A percentile compares a stretch with the other conserved stretches of the same genome.
These are phyloP conservation scores for Pristionchus fissidentatus DNA, from an alignment of 2,888 invertebrate genomes.

Conservation along the genomic window DNA sequence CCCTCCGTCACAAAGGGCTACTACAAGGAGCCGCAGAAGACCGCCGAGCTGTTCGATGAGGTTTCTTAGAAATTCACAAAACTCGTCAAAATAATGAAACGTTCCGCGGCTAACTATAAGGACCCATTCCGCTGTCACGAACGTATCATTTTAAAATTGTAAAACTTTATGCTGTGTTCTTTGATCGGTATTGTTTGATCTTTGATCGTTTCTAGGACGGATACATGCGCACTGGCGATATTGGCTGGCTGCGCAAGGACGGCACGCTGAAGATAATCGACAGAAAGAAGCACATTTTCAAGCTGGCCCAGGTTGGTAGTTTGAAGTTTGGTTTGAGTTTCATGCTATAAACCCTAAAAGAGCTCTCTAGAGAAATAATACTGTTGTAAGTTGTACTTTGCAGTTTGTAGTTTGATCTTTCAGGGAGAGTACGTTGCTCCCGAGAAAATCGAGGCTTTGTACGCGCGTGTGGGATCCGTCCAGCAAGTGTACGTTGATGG, in stretches of 20 bases:
- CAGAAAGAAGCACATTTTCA: conserved; percentile 79
- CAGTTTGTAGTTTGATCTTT: neutral
- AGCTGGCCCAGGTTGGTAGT: conserved; percentile 76
- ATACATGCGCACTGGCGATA: conserved; percentile 71
- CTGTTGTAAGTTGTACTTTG: conserved; percentile 78
- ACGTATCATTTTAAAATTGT: too few species aligned
- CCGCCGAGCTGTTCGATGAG: conserved; percentile 88
- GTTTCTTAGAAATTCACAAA: too few species aligned
- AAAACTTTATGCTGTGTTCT: neutral
- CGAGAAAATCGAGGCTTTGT: conserved; percentile 89
- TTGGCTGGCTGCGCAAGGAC: conserved; percentile 73
- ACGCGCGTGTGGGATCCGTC: conserved; percentile 69
- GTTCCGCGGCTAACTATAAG: too few species aligned
- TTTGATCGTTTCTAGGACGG: conserved; percentile 78
- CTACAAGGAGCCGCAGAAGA: conserved; percentile 86
- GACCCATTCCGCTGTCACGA: too few species aligned
- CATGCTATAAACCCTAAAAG: neutral
- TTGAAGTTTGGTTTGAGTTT: neutral
- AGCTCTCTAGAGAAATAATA: conserved; percentile 83
- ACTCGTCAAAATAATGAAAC: too few species aligned
- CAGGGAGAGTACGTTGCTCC: conserved; percentile 99
- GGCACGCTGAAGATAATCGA: conserved; percentile 78
- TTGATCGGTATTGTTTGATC: neutral
- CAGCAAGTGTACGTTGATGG: conserved; percentile 47
- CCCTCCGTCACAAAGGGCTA: conserved; percentile 71